Evolutionary conservation across 2,113 vertebrate genomes (phyloP).

Genomic region (Ploceus nigricollis): DNA sequence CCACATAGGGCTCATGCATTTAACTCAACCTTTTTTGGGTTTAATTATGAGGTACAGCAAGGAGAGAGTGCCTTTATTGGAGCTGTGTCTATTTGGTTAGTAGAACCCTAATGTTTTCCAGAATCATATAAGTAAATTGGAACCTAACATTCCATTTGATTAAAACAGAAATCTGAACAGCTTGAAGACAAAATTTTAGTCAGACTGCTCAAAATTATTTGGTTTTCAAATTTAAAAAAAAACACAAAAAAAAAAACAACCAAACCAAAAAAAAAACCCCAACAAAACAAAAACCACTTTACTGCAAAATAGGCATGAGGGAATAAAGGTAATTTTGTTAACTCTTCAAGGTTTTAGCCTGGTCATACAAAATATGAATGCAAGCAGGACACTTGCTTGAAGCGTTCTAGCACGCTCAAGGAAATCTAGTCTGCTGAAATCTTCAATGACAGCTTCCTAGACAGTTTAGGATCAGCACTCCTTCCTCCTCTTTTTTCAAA

Average conservation of each 20-base stretch:
- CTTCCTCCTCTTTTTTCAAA: neutral
- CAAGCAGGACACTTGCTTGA: neutral
- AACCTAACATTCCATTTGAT: neutral
- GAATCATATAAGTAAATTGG: neutral
- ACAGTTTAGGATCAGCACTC: neutral
- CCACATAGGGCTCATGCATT: neutral
- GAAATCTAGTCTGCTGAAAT: neutral
- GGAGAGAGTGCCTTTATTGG: neutral
- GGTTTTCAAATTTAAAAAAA: neutral
- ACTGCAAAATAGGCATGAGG: neutral
- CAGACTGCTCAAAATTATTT: neutral
- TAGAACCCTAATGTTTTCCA: neutral
- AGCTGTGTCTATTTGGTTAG: neutral
- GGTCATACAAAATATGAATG: neutral
- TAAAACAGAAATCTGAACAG: neutral
- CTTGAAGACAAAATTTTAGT: neutral
- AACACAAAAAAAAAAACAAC: neutral
- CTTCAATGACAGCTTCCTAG: neutral
- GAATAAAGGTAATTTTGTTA: neutral
- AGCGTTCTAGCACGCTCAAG: neutral
- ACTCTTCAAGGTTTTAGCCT: neutral
- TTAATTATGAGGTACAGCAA: neutral
- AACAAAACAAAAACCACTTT: neutral
- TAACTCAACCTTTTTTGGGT: neutral
- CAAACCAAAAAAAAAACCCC: neutral